Percentiles rank a stretch among this genome's conserved stretches.
phyloP scores from a whole-genome alignment of 2,113 vertebrate species.

The Callorhinus ursinus region DNA sequence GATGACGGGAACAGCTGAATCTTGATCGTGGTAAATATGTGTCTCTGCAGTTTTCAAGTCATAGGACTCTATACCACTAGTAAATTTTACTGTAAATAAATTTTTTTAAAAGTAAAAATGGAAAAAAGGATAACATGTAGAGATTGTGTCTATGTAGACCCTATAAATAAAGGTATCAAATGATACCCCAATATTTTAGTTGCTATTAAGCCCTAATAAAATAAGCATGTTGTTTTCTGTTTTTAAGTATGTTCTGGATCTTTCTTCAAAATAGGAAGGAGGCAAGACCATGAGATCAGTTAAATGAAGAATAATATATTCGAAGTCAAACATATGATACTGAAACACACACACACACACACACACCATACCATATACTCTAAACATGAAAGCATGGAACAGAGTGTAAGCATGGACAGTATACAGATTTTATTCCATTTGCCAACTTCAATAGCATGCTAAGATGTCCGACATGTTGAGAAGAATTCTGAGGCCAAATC shows the following conservation, averaged over 20 bases:
- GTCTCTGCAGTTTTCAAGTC: neutral
- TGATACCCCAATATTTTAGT: slow-evolving; percentile 14
- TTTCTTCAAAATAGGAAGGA: neutral
- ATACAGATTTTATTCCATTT: neutral
- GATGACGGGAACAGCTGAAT: neutral
- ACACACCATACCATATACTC: neutral
- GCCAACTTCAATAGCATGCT: neutral
- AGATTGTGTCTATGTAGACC: neutral
- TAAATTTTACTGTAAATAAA: neutral
- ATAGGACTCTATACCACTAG: neutral
- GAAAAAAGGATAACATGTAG: neutral
- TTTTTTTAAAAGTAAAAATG: neutral
- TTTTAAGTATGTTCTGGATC: neutral
- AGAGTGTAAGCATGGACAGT: neutral
- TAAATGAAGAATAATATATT: neutral
- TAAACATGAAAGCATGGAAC: neutral
- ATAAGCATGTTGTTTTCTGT: neutral
- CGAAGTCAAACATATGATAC: neutral
- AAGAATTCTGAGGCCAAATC: neutral
- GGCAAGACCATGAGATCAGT: neutral
- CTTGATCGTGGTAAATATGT: neutral
- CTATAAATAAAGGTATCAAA: neutral
- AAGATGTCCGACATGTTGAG: neutral
- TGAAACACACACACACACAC: neutral
- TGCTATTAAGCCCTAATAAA: neutral